Base-by-base conservation (phyloP, 2,888 invertebrate genomes). In the Rhimphoctona megacephalus region DNA sequence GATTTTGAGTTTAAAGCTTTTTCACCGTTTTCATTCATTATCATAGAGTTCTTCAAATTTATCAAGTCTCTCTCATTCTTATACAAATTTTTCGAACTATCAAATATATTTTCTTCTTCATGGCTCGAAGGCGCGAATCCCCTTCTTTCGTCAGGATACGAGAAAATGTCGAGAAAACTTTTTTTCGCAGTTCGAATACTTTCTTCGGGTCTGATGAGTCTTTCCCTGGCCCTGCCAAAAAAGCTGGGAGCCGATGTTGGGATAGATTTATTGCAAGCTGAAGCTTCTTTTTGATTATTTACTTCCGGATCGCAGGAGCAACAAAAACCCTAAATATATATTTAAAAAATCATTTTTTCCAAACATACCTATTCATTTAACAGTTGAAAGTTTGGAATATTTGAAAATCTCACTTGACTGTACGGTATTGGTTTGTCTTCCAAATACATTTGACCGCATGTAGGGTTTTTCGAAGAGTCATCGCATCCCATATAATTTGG, bases 291-390 rank as follows among this genome's bases (percentile, higher is more conserved):
- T 67, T 86, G 88, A 2, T 79, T 88, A 83, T 94, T 94, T 81
- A 91, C 90, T 39, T 89, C 85, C 36, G 92, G 86, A 74, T 94
- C 93, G 89, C 95, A 95, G 39, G 95, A 94, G 89, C 95, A 95
- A 90, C 95, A 95, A 90, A 95, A 95, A n/a, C 95, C 95, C 93
- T 93, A 77, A 52, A 85, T 82, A 70, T 9, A 70, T 9, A 46
- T 8, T 14, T 11, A 30, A 54, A 39, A 43, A 76, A 77, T 22
- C 3, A 19, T 3, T 8, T 43, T 22, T 52, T 70, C 25, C 36
- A 0, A 8, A 52, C 2, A 22, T 1, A 33, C 25, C 64, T 7
- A 33, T 8, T n/a, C 33, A 49, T 30, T 66, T 33, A 7, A 17
- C 57, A 57, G 33, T 4, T 73, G 0, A 43, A 19, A 33, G 17